Percentiles rank a stretch among this genome's conserved stretches.
Conservation (phyloP, 2,797 vertebrate species). For the Chiroxiphia lanceolata region DNA sequence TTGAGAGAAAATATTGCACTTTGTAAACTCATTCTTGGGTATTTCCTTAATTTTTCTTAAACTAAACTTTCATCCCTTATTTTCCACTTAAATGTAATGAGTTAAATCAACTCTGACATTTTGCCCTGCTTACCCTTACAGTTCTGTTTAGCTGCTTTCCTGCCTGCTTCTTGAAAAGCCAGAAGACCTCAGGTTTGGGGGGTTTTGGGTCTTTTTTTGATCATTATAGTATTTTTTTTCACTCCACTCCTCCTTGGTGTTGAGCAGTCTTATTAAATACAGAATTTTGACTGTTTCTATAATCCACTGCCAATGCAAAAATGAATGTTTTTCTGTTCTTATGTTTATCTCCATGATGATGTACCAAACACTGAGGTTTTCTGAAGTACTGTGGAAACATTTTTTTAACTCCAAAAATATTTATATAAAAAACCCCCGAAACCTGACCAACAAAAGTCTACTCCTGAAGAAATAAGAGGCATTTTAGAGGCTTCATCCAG, state of each 20-base stretch:
- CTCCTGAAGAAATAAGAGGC: background rate
- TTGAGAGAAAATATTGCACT: slow-evolving; percentile 82
- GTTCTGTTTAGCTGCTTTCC: slow-evolving; percentile 78
- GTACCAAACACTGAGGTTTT: background rate
- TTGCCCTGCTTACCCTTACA: slow-evolving; percentile 64
- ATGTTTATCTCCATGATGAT: background rate
- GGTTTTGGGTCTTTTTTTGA: slow-evolving; percentile 49
- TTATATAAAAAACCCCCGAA: accelerated
- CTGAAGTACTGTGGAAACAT: background rate
- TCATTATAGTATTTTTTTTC: slow-evolving; percentile 58
- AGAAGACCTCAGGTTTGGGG: slow-evolving; percentile 54
- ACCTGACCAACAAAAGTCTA: background rate
- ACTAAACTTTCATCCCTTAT: slow-evolving; percentile 75
- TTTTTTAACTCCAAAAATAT: background rate
- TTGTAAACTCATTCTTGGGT: slow-evolving; percentile 78
- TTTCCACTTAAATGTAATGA: slow-evolving; percentile 79
- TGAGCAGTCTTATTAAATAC: background rate
- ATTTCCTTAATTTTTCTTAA: slow-evolving; percentile 90
- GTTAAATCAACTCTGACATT: slow-evolving; percentile 72
- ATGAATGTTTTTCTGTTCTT: background rate
- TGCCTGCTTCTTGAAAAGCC: slow-evolving; percentile 82
- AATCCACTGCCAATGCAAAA: background rate
- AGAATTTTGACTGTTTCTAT: background rate
- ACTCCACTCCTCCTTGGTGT: background rate
- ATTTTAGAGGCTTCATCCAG: background rate